Conservation (phyloP, 2,888 invertebrate species). For the Phragmatobia fuliginosa region DNA sequence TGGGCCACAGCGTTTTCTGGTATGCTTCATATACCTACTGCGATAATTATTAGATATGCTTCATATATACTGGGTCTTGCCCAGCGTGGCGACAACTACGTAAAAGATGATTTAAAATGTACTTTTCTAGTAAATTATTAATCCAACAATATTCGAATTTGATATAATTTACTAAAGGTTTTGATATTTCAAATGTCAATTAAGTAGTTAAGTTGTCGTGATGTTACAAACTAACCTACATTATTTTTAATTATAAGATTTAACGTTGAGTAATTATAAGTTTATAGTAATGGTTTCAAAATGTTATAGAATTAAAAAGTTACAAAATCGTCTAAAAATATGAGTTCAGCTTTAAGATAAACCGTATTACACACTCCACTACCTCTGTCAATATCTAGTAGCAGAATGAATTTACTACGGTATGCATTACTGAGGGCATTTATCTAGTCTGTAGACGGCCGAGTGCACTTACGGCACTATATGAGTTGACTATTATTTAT, state of each 20-base stretch:
- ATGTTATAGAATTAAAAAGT: not conserved
- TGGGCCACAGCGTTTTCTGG: too few species aligned
- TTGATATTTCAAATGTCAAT: too few species aligned
- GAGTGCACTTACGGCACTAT: conserved; percentile 69
- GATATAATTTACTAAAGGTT: not conserved
- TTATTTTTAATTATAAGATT: not conserved
- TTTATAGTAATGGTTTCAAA: too few species aligned
- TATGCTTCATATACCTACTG: too few species aligned
- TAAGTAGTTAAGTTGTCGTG: not conserved
- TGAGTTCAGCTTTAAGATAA: conserved; percentile 23
- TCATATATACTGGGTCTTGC: too few species aligned
- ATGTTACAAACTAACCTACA: not conserved
- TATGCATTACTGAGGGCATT: conserved; percentile 54
- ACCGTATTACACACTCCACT: conserved; percentile 31
- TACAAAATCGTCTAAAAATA: conserved; percentile 13
- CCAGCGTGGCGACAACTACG: too few species aligned
- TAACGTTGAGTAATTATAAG: too few species aligned
- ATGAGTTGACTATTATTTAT: conserved; percentile 47
- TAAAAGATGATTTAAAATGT: not conserved
- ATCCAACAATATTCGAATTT: not conserved
- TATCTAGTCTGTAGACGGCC: conserved; percentile 60
- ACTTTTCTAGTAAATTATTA: not conserved
- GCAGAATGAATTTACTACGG: conserved; percentile 42
- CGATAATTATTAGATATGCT: too few species aligned
- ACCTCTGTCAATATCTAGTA: conserved; percentile 43